phyloP scores from a whole-genome alignment of 2,797 vertebrate species.

The Poeciliopsis gracilis region DNA sequence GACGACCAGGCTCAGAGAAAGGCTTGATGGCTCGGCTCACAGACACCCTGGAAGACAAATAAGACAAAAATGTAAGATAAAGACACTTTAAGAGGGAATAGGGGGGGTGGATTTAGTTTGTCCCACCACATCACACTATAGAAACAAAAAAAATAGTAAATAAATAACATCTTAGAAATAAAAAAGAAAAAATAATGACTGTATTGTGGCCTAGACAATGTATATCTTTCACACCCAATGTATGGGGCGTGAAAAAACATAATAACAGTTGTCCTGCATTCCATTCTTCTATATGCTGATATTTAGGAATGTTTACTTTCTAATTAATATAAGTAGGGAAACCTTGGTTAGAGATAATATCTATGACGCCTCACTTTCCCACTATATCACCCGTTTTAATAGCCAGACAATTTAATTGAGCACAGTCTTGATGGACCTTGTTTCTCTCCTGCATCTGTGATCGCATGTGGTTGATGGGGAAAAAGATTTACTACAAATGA shows the following conservation, averaged over 20 bases:
- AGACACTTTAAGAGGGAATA: neutral
- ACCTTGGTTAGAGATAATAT: neutral
- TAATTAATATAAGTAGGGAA: neutral
- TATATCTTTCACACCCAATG: too few species aligned
- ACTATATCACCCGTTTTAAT: neutral
- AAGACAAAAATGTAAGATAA: neutral
- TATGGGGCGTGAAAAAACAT: too few species aligned
- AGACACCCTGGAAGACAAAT: slow-evolving; percentile 87
- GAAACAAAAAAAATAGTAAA: too few species aligned
- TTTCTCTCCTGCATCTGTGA: neutral
- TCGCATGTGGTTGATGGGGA: neutral
- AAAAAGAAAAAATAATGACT: too few species aligned
- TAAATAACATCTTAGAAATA: too few species aligned
- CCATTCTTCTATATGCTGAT: neutral
- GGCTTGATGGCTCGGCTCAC: slow-evolving; percentile 99
- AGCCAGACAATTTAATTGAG: neutral
- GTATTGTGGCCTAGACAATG: too few species aligned
- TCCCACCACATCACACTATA: too few species aligned
- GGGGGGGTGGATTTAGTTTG: too few species aligned
- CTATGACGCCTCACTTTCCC: neutral
- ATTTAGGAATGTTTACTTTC: neutral
- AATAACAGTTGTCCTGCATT: too few species aligned
- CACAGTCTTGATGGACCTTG: neutral
- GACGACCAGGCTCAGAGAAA: slow-evolving; percentile 94
- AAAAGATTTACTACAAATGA: neutral